Evolutionary conservation across 2,113 vertebrate genomes (phyloP), one percentile per base, ranked within the genome.

Genomic region (Rynchops niger): DNA sequence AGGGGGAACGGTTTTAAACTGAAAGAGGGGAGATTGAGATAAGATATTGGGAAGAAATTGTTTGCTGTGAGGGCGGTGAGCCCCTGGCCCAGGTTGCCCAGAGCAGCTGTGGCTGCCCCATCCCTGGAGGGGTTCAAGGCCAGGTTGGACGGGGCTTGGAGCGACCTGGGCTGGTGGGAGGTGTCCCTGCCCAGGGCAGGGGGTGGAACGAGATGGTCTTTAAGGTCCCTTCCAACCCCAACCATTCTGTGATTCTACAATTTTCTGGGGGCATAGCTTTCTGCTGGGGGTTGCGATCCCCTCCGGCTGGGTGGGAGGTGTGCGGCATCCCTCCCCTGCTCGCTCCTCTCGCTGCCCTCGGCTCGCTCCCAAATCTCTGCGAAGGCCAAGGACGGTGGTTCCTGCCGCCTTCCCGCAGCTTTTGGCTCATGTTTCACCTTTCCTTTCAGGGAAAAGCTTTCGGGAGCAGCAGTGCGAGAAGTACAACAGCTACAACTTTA

Each of bases 401-500:
- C 50, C 42, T 30, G 15, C 5, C 6, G 1, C 12, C 43, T 30
- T 40, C 47, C 15, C 4, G 0, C 1, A 5, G 50, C 6, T 55
- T 63, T 32, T 2, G 34, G 50, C 69, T 9, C 42, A 43, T 0
- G 0, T 9, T 89, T 88, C 9, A 38, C 72, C 88, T 61, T 80
- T 52, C 56, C 55, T 90, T 89, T 15, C 82, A 99, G 99, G 98
- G 38, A 99, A 99, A 70, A 99, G 99, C 97, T 99, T 99, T 96
- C 97, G 99, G 94, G 99, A 99, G 95, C 98, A 99, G 97, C 99
- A 99, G 95, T 99, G 99, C 62, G 99, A 99, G 97, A 99, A 99
- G 96, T 99, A 99, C 95, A 99, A 99, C 93, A 98, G 96, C 90
- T 98, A 98, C 82, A 98, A 98, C 95, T 98, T 98, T 67, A 98